These are phyloP conservation scores for Engystomops pustulosus DNA, from an alignment of 2,113 vertebrate genomes.

Conservation along the genomic window DNA sequence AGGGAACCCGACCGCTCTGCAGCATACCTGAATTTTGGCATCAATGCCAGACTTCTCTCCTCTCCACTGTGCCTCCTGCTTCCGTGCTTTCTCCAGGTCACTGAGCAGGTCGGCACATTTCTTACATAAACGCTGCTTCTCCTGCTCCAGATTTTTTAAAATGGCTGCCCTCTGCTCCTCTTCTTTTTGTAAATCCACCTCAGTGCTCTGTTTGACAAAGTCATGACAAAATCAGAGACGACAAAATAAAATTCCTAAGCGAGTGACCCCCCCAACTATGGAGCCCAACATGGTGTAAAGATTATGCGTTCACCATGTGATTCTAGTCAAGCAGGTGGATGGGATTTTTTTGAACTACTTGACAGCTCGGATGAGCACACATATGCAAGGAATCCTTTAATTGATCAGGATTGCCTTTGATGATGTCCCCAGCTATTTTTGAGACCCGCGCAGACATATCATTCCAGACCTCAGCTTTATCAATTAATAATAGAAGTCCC, in stretches of 20 bases:
- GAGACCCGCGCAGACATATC: slow-evolving; percentile 90
- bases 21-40: slow-evolving; percentile 84
- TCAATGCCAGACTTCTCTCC: slow-evolving; percentile 78
- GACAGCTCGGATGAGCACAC: slow-evolving; percentile 94
- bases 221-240: slow-evolving; percentile 21
- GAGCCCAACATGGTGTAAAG: background rate
- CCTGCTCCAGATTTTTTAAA: slow-evolving; percentile 82
- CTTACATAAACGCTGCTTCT: slow-evolving; percentile 85
- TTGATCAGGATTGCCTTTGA: slow-evolving; percentile 97
- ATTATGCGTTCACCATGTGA: slow-evolving; percentile 72
- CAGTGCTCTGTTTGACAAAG: slow-evolving; percentile 76
- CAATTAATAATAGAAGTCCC: slow-evolving; percentile 98
- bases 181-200: slow-evolving; percentile 79
- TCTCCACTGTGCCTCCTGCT: slow-evolving; percentile 78
- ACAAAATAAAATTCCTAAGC: background rate
- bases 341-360: slow-evolving; percentile 87
- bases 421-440: slow-evolving; percentile 93
- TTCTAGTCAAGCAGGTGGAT: slow-evolving; percentile 87
- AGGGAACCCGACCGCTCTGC: slow-evolving; percentile 52
- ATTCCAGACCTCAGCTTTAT: slow-evolving; percentile 92
- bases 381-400: slow-evolving; percentile 93
- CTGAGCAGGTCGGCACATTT: slow-evolving; percentile 82
- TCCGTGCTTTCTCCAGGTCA: slow-evolving; percentile 91
- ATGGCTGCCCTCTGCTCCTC: slow-evolving; percentile 84
- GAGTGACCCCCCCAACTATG: background rate